Base-by-base conservation (phyloP, 2,113 vertebrate genomes). In the Todiramphus chloris region DNA sequence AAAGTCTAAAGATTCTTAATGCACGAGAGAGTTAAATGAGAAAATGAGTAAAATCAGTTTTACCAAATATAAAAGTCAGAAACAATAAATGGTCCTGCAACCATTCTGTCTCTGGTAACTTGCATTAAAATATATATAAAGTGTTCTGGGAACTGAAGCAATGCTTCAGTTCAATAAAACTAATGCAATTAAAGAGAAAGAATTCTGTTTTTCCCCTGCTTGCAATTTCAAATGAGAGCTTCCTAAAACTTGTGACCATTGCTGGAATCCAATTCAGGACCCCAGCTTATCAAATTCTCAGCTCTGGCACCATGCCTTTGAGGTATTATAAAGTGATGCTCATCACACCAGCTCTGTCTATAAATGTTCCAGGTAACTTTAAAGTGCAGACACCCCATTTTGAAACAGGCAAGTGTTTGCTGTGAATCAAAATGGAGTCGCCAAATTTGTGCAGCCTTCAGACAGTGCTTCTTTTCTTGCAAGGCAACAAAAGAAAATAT, bases 371-470 rank as follows among this genome's bases (percentile, higher is more conserved):
- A 75, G 96, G 66, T 95, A 90, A 94, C 93, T 97, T 97, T 85
- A 53, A 96, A 96, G 84, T 48, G 37, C 87, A 87, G 81, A n/a
- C 67, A 93, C 86, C 78, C 91, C 74, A 41, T 97, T 96, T 97
- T 96, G 93, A 96, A 92, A 87, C 58, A 50, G 96, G 92, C 86
- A 95, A 87, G 91, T 46, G 81, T 82, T 97, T 73, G 7, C 93
- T 96, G 95, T 90, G 96, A 82, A 74, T 83, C 95, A 96, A 97
- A 98, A 98, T 93, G 95, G 96, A 96, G 89, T 96, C 93, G 94
- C 86, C 93, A 90, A 95, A 96, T n/a, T 67, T 4, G 28, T 28
- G 70, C 84, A 87, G 90, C 67, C 87, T 95, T 94, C 94, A 83
- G 92, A 78, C 68, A 48, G 87, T 6, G 33, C 88, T 73, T 81